These are phyloP conservation scores for Maniola jurtina DNA, from an alignment of 1,140 invertebrate species.

Conservation along the genomic window DNA sequence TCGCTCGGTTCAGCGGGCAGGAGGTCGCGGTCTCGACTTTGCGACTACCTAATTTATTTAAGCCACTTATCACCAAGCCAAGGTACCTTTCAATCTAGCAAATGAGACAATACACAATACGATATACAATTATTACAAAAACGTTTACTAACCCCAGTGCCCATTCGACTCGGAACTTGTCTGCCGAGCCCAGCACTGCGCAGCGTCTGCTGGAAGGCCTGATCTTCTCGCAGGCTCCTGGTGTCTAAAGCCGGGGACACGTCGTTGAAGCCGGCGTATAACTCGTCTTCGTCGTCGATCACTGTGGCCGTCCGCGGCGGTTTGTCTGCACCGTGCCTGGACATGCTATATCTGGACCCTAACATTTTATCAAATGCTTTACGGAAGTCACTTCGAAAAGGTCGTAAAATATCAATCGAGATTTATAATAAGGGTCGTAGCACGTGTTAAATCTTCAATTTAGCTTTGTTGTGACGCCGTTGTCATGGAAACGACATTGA, in stretches of 20 bases:
- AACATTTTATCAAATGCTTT: slow-evolving; percentile 42
- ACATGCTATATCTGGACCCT: slow-evolving; percentile 55
- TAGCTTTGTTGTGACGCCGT: slow-evolving; percentile 70
- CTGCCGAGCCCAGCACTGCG: slow-evolving; percentile 66
- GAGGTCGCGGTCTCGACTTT: no score
- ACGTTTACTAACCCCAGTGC: slow-evolving; percentile 53
- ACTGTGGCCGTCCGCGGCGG: slow-evolving; percentile 55
- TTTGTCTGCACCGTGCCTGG: slow-evolving; percentile 53
- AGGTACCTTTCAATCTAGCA: no score
- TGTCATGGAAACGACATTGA: slow-evolving; percentile 47
- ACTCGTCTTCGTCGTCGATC: slow-evolving; percentile 68
- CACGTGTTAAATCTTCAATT: background rate
- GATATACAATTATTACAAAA: background rate
- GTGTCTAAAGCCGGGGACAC: slow-evolving; percentile 72
- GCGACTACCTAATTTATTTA: no score
- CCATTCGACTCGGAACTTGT: slow-evolving; percentile 59
- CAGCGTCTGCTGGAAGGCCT: slow-evolving; percentile 66
- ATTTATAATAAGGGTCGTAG: background rate
- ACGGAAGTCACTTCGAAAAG: background rate
- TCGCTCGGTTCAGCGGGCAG: no score
- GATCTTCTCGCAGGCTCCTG: slow-evolving; percentile 61
- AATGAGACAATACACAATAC: no score
- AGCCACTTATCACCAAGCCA: no score
- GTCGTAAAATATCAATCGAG: background rate
- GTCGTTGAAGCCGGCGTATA: slow-evolving; percentile 72